phyloP scores from a whole-genome alignment of 2,113 vertebrate species.

The Dasyornis broadbenti region DNA sequence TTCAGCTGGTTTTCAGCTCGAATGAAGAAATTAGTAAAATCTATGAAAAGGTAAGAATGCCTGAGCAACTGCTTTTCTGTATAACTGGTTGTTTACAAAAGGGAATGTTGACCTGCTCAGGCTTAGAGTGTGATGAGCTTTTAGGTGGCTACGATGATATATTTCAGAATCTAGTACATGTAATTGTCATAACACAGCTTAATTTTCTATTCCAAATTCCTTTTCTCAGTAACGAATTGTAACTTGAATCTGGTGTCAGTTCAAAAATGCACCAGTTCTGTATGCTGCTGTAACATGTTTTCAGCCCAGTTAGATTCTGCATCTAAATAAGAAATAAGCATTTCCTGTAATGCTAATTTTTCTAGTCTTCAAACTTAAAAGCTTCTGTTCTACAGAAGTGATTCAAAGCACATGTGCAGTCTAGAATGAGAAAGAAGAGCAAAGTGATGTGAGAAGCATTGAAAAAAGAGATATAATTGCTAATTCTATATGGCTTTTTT shows the following conservation, averaged over 20 bases:
- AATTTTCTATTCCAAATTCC: neutral
- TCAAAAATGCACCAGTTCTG: neutral
- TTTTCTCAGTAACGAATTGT: neutral
- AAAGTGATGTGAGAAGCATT: neutral
- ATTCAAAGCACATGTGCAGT: neutral
- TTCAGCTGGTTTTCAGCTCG: conserved; percentile 95
- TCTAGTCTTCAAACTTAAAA: neutral
- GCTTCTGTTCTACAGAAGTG: neutral
- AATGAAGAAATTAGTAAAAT: conserved; percentile 98
- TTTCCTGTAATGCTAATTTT: neutral
- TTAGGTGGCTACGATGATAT: neutral
- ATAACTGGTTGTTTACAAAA: neutral
- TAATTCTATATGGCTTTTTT: neutral
- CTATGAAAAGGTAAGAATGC: conserved; percentile 90
- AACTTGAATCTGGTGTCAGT: neutral
- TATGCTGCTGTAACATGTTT: neutral
- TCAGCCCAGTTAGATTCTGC: neutral
- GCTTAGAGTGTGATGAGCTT: neutral
- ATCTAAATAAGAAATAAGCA: neutral
- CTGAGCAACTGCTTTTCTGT: neutral
- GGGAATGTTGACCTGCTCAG: neutral
- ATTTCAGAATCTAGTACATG: neutral
- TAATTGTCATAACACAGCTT: neutral
- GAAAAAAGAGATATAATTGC: neutral
- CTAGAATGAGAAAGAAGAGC: neutral